These are phyloP conservation scores for Myrmecobius fasciatus DNA, from an alignment of 2,113 vertebrate species.

Conservation along the genomic window DNA sequence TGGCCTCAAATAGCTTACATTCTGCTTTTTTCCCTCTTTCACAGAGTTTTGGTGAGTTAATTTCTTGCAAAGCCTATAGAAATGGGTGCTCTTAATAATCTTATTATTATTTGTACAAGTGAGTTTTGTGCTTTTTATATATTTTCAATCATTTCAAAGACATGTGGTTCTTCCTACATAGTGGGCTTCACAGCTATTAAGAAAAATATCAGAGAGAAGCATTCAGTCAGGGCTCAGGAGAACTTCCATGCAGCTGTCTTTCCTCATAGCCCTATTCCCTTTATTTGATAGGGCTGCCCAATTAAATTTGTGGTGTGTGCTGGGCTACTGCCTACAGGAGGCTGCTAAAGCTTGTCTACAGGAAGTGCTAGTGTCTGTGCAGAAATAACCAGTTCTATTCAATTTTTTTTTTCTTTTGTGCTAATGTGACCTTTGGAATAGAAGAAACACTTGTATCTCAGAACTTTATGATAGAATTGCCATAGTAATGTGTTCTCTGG, in stretches of 20 bases:
- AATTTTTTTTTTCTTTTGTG: slow-evolving; percentile 12
- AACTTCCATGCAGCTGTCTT: not conserved
- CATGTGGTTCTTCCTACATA: not conserved
- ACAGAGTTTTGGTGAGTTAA: not conserved
- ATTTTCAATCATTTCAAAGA: not conserved
- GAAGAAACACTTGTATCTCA: not conserved
- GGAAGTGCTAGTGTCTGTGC: slow-evolving; percentile 16
- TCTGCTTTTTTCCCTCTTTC: not conserved
- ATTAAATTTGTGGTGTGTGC: not conserved
- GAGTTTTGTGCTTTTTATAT: not conserved
- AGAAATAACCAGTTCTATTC: slow-evolving; percentile 21
- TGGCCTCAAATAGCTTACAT: not conserved
- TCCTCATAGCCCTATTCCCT: not conserved
- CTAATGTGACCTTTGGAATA: slow-evolving; percentile 6
- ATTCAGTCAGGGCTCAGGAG: not conserved
- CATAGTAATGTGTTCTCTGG: slow-evolving; percentile 13
- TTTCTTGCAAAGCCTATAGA: not conserved
- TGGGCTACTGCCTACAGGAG: not conserved
- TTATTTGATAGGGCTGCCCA: not conserved
- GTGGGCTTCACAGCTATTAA: not conserved
- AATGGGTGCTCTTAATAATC: not conserved
- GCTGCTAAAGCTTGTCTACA: not conserved
- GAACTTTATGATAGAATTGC: slow-evolving; percentile 44
- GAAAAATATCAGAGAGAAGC: not conserved
- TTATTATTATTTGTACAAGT: not conserved